phyloP scores from a whole-genome alignment of 2,888 invertebrate genomes.

The Ctena decussata region DNA sequence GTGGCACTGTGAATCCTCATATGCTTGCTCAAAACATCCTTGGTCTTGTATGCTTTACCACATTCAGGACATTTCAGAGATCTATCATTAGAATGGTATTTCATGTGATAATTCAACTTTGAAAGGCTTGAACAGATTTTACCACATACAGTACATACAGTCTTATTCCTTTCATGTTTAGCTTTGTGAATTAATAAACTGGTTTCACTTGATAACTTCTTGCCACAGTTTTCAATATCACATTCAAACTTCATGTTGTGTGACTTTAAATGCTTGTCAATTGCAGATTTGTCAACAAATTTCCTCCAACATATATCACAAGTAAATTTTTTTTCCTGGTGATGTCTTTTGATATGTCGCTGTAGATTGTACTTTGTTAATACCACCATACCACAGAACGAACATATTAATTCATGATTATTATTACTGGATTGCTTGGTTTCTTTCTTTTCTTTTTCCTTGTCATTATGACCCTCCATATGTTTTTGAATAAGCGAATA shows the following conservation, averaged over 20 bases:
- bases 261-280: neutral
- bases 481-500: neutral
- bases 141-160: neutral
- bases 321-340: neutral
- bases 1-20: conserved; percentile 29
- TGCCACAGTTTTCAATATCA: neutral
- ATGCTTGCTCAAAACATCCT: conserved; percentile 37
- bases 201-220: neutral
- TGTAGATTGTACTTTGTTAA: neutral
- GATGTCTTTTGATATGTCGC: neutral
- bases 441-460: neutral
- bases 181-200: neutral
- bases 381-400: neutral
- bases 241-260: neutral
- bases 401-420: neutral
- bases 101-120: neutral
- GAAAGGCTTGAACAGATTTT: neutral
- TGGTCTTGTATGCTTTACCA: conserved; percentile 41
- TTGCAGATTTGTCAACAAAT: neutral
- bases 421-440: too few species aligned
- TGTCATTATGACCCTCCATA: neutral
- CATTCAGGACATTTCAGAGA: conserved; percentile 37
- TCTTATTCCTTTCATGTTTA: neutral
- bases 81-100: conserved; percentile 18
- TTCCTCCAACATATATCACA: neutral